These are phyloP conservation scores for Felis chaus DNA, from an alignment of 2,113 vertebrate genomes.

Conservation along the genomic window DNA sequence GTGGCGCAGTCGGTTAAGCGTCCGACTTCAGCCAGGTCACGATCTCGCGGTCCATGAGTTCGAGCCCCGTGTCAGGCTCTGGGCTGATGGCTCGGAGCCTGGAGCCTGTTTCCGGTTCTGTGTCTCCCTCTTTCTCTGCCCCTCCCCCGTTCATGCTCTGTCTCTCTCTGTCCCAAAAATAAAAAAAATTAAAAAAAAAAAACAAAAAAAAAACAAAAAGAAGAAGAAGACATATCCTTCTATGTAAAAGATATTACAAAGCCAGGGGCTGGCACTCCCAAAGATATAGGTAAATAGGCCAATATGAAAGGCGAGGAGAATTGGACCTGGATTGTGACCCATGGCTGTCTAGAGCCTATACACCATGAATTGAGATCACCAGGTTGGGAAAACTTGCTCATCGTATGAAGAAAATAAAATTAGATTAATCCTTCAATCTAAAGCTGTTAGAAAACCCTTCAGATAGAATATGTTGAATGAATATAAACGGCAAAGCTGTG, in stretches of 20 bases:
- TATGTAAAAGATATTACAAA: background rate
- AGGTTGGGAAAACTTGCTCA: background rate
- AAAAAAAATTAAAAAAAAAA: too few relatives aligned
- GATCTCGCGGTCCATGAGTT: too few relatives aligned
- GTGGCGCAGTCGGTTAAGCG: too few relatives aligned
- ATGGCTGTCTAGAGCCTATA: too few relatives aligned
- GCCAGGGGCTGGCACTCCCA: background rate
- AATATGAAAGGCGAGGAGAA: background rate
- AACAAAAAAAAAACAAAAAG: background rate
- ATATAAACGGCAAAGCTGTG: background rate
- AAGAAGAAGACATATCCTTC: background rate
- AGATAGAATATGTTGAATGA: background rate
- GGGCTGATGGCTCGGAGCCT: too few relatives aligned
- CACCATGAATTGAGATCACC: rapidly evolving
- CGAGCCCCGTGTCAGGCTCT: too few relatives aligned
- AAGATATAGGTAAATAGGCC: background rate
- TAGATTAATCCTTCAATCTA: background rate
- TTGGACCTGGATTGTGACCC: background rate
- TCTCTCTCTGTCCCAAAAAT: too few relatives aligned
- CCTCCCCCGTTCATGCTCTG: too few relatives aligned
- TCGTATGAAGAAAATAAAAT: background rate
- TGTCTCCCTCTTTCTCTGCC: too few relatives aligned
- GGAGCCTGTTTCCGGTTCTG: too few relatives aligned
- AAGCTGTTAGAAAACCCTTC: background rate
- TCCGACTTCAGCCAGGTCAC: too few relatives aligned